Evolutionary conservation across 92 coral and sea anemone species (phyloP).

Genomic region (Actinernus sp.): DNA sequence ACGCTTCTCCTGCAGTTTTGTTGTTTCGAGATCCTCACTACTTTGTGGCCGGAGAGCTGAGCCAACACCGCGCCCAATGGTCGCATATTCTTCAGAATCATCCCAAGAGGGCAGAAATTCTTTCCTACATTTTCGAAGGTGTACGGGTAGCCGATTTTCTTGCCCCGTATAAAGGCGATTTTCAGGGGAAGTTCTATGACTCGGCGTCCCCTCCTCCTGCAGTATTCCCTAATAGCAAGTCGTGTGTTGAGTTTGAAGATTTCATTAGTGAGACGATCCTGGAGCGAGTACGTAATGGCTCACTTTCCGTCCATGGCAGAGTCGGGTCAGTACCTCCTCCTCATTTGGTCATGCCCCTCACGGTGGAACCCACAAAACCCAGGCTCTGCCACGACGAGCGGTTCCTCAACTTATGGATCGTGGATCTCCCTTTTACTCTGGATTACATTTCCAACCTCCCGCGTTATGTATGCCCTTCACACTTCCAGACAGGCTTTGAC

Average conservation of each 20-base stretch:
- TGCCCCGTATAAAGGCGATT: no score
- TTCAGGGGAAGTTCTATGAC: conserved; percentile 22
- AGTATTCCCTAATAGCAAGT: conserved; percentile 19
- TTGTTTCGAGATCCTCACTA: conserved; percentile 26
- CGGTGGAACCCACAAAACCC: conserved; percentile 39
- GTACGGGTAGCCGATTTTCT: no score
- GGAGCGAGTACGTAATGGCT: conserved; percentile 30
- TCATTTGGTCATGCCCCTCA: conserved; percentile 14
- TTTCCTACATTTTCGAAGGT: conserved; percentile 44
- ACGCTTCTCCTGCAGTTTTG: conserved; percentile 20
- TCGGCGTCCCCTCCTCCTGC: conserved; percentile 20
- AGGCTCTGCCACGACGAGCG: no score
- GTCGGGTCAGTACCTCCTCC: conserved; percentile 37
- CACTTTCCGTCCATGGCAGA: conserved; percentile 18
- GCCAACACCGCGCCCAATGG: conserved; percentile 28
- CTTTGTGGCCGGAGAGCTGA: conserved; percentile 23
- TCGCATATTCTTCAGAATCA: conserved; percentile 11
- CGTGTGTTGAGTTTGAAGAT: conserved; percentile 21
- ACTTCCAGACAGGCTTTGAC: no score
- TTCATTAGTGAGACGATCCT: conserved; percentile 27
- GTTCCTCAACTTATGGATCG: no score
- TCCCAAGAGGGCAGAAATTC: conserved; percentile 30
- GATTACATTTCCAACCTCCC: conserved; percentile 22
- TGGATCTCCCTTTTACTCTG: conserved; percentile 28
- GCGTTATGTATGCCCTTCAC: no score